Conservation (phyloP, 2,888 invertebrate genomes). For the Siphlonurus alternatus region DNA sequence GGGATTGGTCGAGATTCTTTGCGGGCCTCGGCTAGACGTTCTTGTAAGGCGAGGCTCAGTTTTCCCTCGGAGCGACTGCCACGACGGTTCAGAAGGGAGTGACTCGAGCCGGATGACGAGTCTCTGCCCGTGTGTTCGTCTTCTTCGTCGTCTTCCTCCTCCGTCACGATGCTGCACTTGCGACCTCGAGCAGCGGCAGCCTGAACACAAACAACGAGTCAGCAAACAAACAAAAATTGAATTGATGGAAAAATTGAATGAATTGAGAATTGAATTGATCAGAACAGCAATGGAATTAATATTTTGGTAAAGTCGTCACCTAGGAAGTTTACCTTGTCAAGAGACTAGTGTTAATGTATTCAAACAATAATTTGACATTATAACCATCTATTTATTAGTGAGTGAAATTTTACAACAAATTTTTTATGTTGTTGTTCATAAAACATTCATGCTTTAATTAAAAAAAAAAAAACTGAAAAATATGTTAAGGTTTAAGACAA, state of each 20-base stretch:
- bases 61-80: slow-evolving; percentile 69
- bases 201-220: slow-evolving; percentile 9
- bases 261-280: too few relatives aligned
- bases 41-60: slow-evolving; percentile 49
- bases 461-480: too few relatives aligned
- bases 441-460: too few relatives aligned
- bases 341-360: too few relatives aligned
- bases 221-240: not conserved
- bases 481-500: too few relatives aligned
- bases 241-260: not conserved
- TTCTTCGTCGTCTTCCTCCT: slow-evolving; percentile 73
- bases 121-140: slow-evolving; percentile 4
- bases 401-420: too few relatives aligned
- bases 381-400: too few relatives aligned
- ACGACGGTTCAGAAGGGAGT: slow-evolving; percentile 35
- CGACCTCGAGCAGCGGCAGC: slow-evolving; percentile 39
- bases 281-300: too few relatives aligned
- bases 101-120: slow-evolving; percentile 1
- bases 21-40: slow-evolving; percentile 32
- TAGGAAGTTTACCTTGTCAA: too few relatives aligned
- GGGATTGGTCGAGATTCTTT: slow-evolving; percentile 36
- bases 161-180: slow-evolving; percentile 83
- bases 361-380: too few relatives aligned
- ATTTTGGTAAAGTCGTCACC: too few relatives aligned
- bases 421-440: too few relatives aligned